These are phyloP conservation scores for Epinephelus moara DNA, from an alignment of 2,113 vertebrate genomes.

Conservation along the genomic window DNA sequence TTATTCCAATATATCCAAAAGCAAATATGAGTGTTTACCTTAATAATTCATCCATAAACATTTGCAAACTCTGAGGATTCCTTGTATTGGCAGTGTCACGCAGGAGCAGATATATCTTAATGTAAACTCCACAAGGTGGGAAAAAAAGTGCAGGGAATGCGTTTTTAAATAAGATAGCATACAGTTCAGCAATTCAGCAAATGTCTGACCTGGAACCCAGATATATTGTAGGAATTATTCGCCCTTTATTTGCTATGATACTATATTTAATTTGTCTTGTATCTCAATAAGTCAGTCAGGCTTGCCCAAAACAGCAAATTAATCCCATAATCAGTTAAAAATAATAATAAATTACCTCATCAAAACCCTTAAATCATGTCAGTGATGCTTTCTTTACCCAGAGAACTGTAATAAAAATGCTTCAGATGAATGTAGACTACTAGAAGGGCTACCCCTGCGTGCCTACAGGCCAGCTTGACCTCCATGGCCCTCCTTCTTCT, in stretches of 20 bases:
- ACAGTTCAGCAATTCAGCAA: conserved; percentile 27
- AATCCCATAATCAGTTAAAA: conserved; percentile 4
- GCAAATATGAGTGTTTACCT: conserved; percentile 49
- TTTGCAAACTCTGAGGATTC: conserved; percentile 46
- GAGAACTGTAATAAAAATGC: neutral
- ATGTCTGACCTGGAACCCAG: conserved; percentile 17
- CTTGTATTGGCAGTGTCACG: conserved; percentile 40
- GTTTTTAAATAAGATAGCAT: conserved; percentile 34
- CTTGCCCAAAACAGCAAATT: neutral
- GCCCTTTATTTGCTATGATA: conserved; percentile 4
- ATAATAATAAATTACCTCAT: neutral
- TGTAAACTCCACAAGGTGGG: conserved; percentile 34
- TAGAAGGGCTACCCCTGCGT: neutral
- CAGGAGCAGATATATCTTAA: conserved; percentile 46
- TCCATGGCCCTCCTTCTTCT: conserved; percentile 2
- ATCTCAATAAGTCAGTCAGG: neutral
- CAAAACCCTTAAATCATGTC: neutral
- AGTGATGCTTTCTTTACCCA: neutral
- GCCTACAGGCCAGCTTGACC: conserved; percentile 46
- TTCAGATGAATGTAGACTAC: neutral
- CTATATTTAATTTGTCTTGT: neutral
- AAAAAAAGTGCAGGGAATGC: conserved; percentile 34
- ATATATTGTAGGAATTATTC: neutral
- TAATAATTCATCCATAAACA: conserved; percentile 62
- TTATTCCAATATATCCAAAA: conserved; percentile 38